These are phyloP conservation scores for Probaryconus sp. DNA, from an alignment of 1,140 invertebrate species.

Conservation along the genomic window DNA sequence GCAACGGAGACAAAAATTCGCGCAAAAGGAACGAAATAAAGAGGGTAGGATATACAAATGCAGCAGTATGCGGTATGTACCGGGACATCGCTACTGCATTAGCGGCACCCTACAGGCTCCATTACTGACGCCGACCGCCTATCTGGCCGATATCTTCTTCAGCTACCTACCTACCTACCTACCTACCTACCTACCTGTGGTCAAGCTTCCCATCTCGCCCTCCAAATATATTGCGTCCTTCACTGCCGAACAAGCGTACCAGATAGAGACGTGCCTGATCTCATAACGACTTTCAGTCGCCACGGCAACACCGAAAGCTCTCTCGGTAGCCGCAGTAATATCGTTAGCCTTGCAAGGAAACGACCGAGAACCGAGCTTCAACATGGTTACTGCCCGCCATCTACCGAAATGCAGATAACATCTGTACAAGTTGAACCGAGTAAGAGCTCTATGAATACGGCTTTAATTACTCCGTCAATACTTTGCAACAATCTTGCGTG, in stretches of 20 bases:
- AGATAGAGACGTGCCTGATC: conserved; percentile 74
- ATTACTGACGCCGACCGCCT: conserved; percentile 67
- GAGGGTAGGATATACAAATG: conserved; percentile 61
- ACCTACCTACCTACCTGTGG: too few relatives aligned
- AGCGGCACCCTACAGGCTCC: conserved; percentile 74
- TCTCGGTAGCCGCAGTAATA: conserved; percentile 32
- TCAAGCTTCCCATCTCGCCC: conserved; percentile 68
- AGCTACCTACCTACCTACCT: too few relatives aligned
- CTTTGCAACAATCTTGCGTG: not conserved
- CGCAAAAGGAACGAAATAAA: conserved; percentile 39
- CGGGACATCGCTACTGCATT: conserved; percentile 77
- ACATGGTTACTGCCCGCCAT: conserved; percentile 7
- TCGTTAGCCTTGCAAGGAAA: conserved; percentile 22
- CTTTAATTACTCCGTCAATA: conserved; percentile 3
- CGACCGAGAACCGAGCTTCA: conserved; percentile 4
- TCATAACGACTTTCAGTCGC: conserved; percentile 64
- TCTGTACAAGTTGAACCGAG: not conserved
- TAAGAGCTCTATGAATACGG: not conserved
- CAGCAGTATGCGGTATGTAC: conserved; percentile 57
- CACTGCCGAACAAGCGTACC: conserved; percentile 63
- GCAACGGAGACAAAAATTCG: conserved; percentile 36
- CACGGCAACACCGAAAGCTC: conserved; percentile 35
- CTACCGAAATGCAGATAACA: conserved; percentile 9
- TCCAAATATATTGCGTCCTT: conserved; percentile 70
- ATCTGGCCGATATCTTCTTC: conserved; percentile 65